Percentiles rank a stretch among this genome's conserved stretches.
phyloP scores from a whole-genome alignment of 2,888 invertebrate species.

The Axea sp. region DNA sequence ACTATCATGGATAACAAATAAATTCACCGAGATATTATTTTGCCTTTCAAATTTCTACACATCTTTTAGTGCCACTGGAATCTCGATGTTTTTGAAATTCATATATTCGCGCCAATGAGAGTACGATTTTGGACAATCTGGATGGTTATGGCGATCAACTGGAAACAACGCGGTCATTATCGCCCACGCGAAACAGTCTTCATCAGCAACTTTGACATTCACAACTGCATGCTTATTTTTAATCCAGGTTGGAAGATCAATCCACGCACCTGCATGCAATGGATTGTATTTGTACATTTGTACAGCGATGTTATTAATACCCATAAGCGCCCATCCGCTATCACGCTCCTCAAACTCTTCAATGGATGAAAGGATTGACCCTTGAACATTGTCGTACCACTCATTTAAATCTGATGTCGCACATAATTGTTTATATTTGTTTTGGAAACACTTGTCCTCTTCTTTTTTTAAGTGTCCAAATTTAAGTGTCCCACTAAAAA shows the following conservation, averaged over 20 bases:
- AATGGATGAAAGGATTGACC: neutral
- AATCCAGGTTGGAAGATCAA: no score
- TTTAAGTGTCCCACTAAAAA: neutral
- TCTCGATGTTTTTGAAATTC: constrained; percentile 57
- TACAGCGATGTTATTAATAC: no score
- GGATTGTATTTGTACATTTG: no score
- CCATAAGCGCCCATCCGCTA: no score
- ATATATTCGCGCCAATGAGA: constrained; percentile 52
- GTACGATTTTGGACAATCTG: constrained; percentile 43
- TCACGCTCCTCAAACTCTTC: no score
- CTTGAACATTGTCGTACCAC: constrained; percentile 1
- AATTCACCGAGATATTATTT: constrained; percentile 57
- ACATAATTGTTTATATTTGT: neutral
- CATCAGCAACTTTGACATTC: no score
- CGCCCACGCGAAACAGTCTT: no score
- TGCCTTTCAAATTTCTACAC: constrained; percentile 31
- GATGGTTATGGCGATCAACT: no score
- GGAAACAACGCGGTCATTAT: constrained; percentile 60
- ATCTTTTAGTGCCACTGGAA: constrained; percentile 39
- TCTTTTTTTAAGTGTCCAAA: neutral
- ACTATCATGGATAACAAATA: no score
- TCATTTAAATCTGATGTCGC: neutral
- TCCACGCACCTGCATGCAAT: no score
- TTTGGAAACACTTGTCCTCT: neutral
- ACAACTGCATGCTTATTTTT: no score